Evolutionary conservation across 2,888 invertebrate genomes (phyloP), one percentile per base, ranked within the genome.

Genomic region (Polymixis flavicincta): DNA sequence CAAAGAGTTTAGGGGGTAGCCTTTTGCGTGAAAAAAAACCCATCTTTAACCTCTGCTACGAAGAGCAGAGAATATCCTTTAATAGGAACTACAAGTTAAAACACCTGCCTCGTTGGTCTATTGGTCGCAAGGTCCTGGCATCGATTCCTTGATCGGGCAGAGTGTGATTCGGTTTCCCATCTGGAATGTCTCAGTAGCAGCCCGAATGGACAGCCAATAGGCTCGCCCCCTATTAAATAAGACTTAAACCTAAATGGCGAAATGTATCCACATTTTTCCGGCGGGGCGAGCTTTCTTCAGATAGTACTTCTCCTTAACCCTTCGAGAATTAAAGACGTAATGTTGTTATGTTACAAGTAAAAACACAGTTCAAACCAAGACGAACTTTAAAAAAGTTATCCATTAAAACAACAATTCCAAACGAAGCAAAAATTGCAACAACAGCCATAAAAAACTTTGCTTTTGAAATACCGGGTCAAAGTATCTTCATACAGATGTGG

Each of bases 401-500:
- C 57, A 45, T 74, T 63, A 81, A 37, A 57, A n/a, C 22, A 28
- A 64, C 45, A n/a, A 52, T 54, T 2, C 11, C 37, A 68, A 68
- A 76, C 57, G 22, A 64, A 59, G 22, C 59, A 68, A 81, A 78
- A 66, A 70, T 59, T 59, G 2, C 45, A 67, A 65, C 54, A 65
- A 69, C 63, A 59, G 0, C 19, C 48, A 25, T 73, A 48, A 61
- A 78, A 83, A 81, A 81, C 79, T 83, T 83, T 57, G 2, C 52
- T 50, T 57, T 52, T 14, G 54, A 63, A 50, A 45, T 32, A 59
- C 45, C 54, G 25, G 60, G 65, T 80, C 80, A 64, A 61, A 78
- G 68, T 61, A 71, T 65, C 50, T 57, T 45, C 28, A 61, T 69
- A 69, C 74, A 25, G 72, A 74, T 74, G 71, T 66, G 52, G 32